phyloP scores from a whole-genome alignment of 2,888 invertebrate genomes.

The Linyphia triangularis region DNA sequence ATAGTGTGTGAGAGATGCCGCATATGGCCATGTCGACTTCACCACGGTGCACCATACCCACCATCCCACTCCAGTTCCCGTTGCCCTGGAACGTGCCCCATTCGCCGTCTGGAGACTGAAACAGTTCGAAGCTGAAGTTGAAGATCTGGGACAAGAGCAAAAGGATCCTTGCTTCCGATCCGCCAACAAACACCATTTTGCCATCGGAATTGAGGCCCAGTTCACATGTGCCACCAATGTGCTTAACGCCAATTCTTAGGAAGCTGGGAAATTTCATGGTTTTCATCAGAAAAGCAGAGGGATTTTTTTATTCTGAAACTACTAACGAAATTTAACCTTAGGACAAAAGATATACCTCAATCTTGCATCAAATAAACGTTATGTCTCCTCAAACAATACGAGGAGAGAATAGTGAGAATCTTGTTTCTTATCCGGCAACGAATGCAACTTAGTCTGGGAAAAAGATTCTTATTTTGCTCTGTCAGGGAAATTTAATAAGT shows the following conservation, averaged over 20 bases:
- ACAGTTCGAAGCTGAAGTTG: not conserved
- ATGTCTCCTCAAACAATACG: no score
- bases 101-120: not conserved
- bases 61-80: slow-evolving; percentile 22
- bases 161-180: not conserved
- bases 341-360: no score
- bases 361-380: no score
- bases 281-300: no score
- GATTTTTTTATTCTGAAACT: no score
- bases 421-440: no score
- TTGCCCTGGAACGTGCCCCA: not conserved
- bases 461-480: no score
- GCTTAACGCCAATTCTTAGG: not conserved
- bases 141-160: not conserved
- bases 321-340: no score
- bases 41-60: slow-evolving; percentile 6
- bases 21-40: slow-evolving; percentile 20
- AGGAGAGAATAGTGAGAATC: no score
- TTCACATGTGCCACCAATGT: not conserved
- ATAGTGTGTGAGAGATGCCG: not conserved
- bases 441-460: no score
- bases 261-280: slow-evolving; percentile 20
- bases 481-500: no score
- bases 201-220: not conserved
- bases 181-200: not conserved